phyloP scores from a whole-genome alignment of 2,113 vertebrate species.

The Toxotes chatareus region DNA sequence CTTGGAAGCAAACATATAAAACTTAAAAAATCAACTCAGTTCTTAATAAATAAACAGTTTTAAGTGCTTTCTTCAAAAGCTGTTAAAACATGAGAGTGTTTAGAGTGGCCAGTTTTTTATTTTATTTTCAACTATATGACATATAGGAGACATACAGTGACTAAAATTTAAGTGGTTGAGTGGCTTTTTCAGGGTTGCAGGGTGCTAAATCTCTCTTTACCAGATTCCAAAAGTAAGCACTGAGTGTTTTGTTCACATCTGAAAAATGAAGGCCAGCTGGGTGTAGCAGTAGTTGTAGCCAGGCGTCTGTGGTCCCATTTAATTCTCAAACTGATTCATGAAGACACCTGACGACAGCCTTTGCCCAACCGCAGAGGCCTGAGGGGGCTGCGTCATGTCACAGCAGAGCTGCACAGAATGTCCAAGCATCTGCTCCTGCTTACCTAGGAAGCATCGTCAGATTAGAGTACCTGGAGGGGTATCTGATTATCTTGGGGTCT shows the following conservation, averaged over 20 bases:
- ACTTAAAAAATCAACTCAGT: background rate
- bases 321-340: conserved; percentile 30
- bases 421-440: conserved; percentile 53
- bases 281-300: background rate
- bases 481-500: conserved; percentile 55
- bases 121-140: too few relatives aligned
- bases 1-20: conserved; percentile 5
- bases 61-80: too few relatives aligned
- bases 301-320: background rate
- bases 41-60: too few relatives aligned
- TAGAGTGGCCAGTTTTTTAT: too few relatives aligned
- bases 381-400: conserved; percentile 43
- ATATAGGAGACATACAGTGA: too few relatives aligned
- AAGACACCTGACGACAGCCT: conserved; percentile 21
- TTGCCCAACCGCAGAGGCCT: conserved; percentile 24
- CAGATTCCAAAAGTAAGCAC: background rate
- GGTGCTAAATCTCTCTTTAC: background rate
- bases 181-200: background rate
- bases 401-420: conserved; percentile 32
- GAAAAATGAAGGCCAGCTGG: conserved; percentile 8
- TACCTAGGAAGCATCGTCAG: conserved; percentile 36
- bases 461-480: conserved; percentile 57
- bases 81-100: too few relatives aligned
- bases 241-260: conserved; percentile 16
- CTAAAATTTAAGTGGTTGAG: too few relatives aligned